Percentiles rank a stretch among this genome's conserved stretches.
phyloP scores from a whole-genome alignment of 2,113 vertebrate genomes.

The Benitochromis conjunctus region DNA sequence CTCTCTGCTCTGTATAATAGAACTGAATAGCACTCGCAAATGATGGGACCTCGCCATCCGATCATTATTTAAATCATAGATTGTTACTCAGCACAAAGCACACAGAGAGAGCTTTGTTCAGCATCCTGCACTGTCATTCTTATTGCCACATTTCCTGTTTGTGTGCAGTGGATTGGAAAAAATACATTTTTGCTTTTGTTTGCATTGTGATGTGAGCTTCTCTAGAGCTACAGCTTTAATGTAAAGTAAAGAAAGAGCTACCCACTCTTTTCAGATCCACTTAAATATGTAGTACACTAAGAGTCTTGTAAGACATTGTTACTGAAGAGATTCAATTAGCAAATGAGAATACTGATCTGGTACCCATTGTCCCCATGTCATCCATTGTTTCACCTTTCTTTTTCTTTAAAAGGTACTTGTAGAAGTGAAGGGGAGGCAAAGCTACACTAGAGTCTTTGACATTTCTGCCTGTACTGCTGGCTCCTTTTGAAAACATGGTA shows the following conservation, averaged over 20 bases:
- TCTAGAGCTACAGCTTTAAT: not conserved
- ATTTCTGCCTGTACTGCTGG: not conserved
- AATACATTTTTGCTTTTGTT: not conserved
- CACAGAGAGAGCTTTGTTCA: conserved; percentile 27
- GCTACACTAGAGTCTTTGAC: not conserved
- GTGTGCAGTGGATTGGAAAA: not conserved
- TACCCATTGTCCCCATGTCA: not conserved
- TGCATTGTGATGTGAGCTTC: not conserved
- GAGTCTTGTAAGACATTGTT: not conserved
- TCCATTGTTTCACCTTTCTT: not conserved
- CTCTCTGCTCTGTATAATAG: conserved; percentile 47
- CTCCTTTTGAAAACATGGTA: conserved; percentile 12
- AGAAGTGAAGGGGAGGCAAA: not conserved
- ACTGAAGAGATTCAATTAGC: not conserved
- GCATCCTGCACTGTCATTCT: conserved; percentile 13
- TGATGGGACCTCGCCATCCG: conserved; percentile 62
- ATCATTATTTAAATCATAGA: conserved; percentile 59
- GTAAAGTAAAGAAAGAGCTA: not conserved
- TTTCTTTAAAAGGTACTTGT: not conserved
- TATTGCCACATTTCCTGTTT: not conserved
- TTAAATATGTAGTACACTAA: conserved; percentile 9
- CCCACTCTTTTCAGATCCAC: not conserved
- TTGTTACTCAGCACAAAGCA: conserved; percentile 34
- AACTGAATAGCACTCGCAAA: conserved; percentile 66
- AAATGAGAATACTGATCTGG: not conserved